Base-by-base conservation (phyloP, 2,797 vertebrate genomes). In the Phylloscopus collybita region DNA sequence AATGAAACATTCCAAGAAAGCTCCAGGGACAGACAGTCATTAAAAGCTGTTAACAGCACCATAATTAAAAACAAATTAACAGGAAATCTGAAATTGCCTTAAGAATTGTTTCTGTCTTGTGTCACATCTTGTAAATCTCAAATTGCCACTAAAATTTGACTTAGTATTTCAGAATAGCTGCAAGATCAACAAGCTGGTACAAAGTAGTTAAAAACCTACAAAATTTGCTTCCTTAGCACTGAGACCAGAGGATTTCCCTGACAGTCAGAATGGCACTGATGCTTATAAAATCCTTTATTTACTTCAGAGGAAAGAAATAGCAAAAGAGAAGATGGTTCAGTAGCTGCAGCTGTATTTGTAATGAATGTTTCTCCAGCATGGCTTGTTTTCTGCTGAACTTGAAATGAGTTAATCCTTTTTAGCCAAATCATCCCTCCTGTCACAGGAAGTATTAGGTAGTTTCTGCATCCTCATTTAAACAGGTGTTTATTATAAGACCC, bases 11-110 rank as follows among this genome's bases (percentile, higher is more conserved):
- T 96, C 44, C 56, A n/a, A 17, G 56, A 85, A 74, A 64, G 32
- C 53, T 65, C 80, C 19, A 78, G 86, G 79, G 88, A 86, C 69
- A 88, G 36, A 30, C 7, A 83, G 36, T 59, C 67, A 57, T 88
- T 92, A 96, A 86, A 82, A 64, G 40, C 53, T 79, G 80, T 56
- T 80, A 94, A 90, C 53, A 76, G 71, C 86, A 80, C 71, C 51
- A 18, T 50, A 93, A 84, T 86, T 88, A 82, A 92, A 95, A 90
- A 80, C 75, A 90, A 93, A 92, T 94, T 94, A 95, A 78, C 44
- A 76, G 53, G 53, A 92, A 90, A 83, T 65, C n/a, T 91, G 53
- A 86, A 85, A 78, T 74, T 80, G 80, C 75, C 79, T 72, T 76
- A 88, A 88, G 51, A 86, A 45, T 88, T 88, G 47, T 90, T 96